Conservation (phyloP, 2,888 invertebrate species). For the Limnephilus marmoratus region DNA sequence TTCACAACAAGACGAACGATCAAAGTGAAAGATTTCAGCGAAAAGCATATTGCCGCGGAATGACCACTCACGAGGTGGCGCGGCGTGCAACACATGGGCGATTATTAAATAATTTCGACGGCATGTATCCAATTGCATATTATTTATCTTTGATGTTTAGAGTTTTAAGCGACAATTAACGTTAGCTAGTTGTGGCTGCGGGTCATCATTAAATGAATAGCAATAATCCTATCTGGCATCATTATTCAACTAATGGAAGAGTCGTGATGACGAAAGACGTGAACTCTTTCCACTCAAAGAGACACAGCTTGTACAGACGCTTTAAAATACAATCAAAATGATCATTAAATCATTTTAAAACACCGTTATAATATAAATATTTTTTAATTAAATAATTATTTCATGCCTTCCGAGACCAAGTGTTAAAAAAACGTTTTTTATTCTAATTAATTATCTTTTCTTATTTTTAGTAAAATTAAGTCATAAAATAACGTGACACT, state of each 20-base stretch:
- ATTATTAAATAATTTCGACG: constrained; percentile 35
- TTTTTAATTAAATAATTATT: background rate
- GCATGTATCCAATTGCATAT: constrained; percentile 35
- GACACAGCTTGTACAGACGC: background rate
- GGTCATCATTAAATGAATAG: constrained; percentile 32
- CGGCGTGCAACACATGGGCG: constrained; percentile 3
- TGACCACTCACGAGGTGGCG: constrained; percentile 27
- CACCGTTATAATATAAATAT: background rate
- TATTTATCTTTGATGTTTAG: constrained; percentile 45
- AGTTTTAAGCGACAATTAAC: constrained; percentile 46
- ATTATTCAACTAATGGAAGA: constrained; percentile 33
- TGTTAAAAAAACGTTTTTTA: too few species aligned
- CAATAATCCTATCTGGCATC: constrained; percentile 11
- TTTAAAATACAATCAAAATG: background rate
- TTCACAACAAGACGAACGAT: constrained; percentile 11
- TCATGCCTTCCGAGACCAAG: too few species aligned
- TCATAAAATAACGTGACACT: too few species aligned
- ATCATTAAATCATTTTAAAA: background rate
- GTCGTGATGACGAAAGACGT: constrained; percentile 26
- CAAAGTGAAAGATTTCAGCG: constrained; percentile 47
- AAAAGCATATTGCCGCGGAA: constrained; percentile 7
- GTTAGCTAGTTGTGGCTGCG: constrained; percentile 27
- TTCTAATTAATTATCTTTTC: too few species aligned
- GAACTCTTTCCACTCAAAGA: background rate
- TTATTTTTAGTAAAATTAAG: too few species aligned